These are phyloP conservation scores for Nymphalis polychloros DNA, from an alignment of 2,888 invertebrate genomes.

Conservation along the genomic window DNA sequence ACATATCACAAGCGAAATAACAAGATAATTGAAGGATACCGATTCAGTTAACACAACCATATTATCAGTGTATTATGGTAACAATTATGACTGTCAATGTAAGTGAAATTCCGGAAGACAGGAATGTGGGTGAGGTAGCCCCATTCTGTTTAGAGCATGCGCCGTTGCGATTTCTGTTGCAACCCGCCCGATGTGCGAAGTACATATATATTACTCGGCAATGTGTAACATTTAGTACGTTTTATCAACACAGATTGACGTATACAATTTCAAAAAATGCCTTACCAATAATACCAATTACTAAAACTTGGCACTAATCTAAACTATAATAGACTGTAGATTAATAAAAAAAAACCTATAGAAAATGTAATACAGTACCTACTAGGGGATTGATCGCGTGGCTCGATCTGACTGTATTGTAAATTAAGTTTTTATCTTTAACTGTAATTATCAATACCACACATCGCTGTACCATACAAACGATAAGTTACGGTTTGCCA, in stretches of 20 bases:
- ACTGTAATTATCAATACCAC: too few relatives aligned
- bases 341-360: too few relatives aligned
- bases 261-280: too few relatives aligned
- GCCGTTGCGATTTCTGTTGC: constrained; percentile 70
- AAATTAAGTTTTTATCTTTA: too few relatives aligned
- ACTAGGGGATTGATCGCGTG: too few relatives aligned
- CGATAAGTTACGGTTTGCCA: too few relatives aligned
- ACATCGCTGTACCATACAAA: too few relatives aligned
- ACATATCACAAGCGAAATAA: neutral
- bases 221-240: constrained; percentile 52
- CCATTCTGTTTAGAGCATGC: constrained; percentile 74
- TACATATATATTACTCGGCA: constrained; percentile 31
- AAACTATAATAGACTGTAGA: too few relatives aligned
- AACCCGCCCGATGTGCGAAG: constrained; percentile 63
- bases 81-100: constrained; percentile 42
- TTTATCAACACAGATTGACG: constrained; percentile 35
- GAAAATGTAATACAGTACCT: too few relatives aligned
- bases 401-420: too few relatives aligned
- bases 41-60: constrained; percentile 22
- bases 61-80: constrained; percentile 26
- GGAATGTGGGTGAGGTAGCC: constrained; percentile 78
- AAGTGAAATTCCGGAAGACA: constrained; percentile 77
- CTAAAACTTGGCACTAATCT: too few relatives aligned
- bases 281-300: too few relatives aligned
- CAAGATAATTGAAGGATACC: constrained; percentile 11